Evolutionary conservation across 2,888 invertebrate genomes (phyloP), one percentile per base, ranked within the genome.

Genomic region (Sisyra nigra): DNA sequence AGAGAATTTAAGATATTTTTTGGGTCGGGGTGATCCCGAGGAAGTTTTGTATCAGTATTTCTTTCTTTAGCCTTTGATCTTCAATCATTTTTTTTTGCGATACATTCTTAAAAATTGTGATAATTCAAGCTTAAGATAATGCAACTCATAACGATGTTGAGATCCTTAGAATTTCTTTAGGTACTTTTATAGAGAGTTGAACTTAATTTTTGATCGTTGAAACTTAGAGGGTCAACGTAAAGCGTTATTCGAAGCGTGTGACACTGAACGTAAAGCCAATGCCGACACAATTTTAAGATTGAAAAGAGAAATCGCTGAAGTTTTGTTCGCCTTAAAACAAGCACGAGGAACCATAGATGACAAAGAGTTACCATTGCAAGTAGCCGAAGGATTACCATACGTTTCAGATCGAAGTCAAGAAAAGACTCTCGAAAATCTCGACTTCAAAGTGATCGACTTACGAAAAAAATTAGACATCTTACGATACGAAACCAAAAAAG

Each of bases 171-270:
- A n/a, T 30, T 30, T 30, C 10, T 30, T 30, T 30, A 30, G 31
- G 31, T 30, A 30, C 31, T 8, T n/a, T n/a, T n/a, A n/a, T n/a
- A 10, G 31, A 9, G 31, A 10, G 31, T 10, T 9, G 35, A 35
- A 11, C 35, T 13, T 35, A 9, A 31, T 31, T 2, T 2, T 2
- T 31, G 31, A 31, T 31, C 11, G 10, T 31, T 30, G 31, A 30
- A 30, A 9, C 57, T 3, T 54, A 85, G 87, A 87, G 74, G 86
- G 87, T 8, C 86, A 86, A 64, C 73, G 86, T 51, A 85, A 84
- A 54, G 86, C 87, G 0, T 73, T 81, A 46, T 82, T 76, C 52
- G 86, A 86, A 58, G 83, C 85, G 57, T 80, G 79, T 59, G 82
- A 84, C 54, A 72, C 76, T 4, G 81, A 80, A 55, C 77, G 76